Evolutionary conservation across 1,140 invertebrate species (phyloP), one percentile per base, ranked within the genome.

Genomic region (Bombus difficillimus): DNA sequence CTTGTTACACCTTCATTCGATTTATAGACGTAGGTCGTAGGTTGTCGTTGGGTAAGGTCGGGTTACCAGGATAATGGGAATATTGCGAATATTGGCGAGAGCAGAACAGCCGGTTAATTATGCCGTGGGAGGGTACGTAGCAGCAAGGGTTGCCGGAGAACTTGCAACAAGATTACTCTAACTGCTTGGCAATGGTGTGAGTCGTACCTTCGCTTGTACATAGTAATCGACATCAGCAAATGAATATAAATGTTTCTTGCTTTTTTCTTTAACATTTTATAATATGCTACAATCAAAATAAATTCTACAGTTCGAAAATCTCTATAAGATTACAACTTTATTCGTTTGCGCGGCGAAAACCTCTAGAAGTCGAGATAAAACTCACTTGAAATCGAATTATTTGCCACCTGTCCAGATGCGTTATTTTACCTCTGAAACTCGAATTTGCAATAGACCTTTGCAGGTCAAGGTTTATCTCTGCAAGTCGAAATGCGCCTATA

Each of bases 61-160:
- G 84, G 80, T 89, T 91, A 85, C 86, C 74, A 78, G 83, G 85
- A 77, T 93, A 89, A 92, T 92, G 84, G 89, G 91, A 87, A 92
- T 93, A 93, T 93, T 86, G 90, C 91, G 92, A 92, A 93, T 92
- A 93, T 93, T 88, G 91, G 91, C 74, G 85, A 80, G 74, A 89
- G 82, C 80, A 87, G 88, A 84, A 89, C 81, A 77, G 83, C 39
- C 76, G 86, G 91, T 91, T 93, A 92, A 93, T 93, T 92, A 92
- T 92, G 64, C 64, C 64, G 37, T 41, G 34, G 59, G 13, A 73
- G 72, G 83, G 73, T 62, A 83, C 64, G 80, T 75, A 79, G 73
- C 68, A 64, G 77, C 78, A 74, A 88, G 89, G 90, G 87, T 86
- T 62, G 62, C 47, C 25, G 28, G 34, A 81, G 81, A 71, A 83